Evolutionary conservation across 2,888 invertebrate species (phyloP), one percentile per base, ranked within the genome.

Genomic region (Dorcus hopei): DNA sequence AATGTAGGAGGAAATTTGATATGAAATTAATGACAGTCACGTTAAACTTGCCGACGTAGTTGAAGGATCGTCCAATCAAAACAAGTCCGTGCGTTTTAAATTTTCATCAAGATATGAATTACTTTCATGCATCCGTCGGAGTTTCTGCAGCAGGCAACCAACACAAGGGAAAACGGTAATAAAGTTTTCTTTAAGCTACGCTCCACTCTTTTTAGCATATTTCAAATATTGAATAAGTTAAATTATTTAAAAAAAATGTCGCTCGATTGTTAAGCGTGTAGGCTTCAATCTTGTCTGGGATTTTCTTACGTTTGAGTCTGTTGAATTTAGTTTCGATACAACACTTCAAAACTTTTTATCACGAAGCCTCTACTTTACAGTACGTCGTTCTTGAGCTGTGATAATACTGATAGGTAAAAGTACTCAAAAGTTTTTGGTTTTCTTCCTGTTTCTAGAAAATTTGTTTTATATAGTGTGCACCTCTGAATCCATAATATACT

Each of bases 301-400:
- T 54, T 54, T 54, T 49, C 42, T 54, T 41, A 54, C 54, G 49
- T 49, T 53, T 43, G 54, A 49, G 49, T 58, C 54, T 49, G 59
- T 48, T 53, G 54, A 58, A 59, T 53, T 62, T 58, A 53, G 61
- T 60, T 63, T 52, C 61, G 64, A 65, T 64, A 64, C 59, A 64
- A 62, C 62, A 60, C 61, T 64, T 62, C 49, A 41, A 61, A 66
- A 66, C 59, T 23, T 66, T 66, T 66, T 66, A 66, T 66, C 66
- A 63, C 62, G 63, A 59, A 63, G 57, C 61, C 61, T 49, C 58
- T 50, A 58, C 61, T 58, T 63, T 62, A 59, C 61, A 60, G 57
- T 54, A 47, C 49, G 55, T 47, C 52, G 58, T 58, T 49, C 57
- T 61, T 55, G 63, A 62, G 63, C 62, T 61, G 64, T 57, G 66